phyloP scores from a whole-genome alignment of 2,888 invertebrate species.

The Dryadula phaetusa region DNA sequence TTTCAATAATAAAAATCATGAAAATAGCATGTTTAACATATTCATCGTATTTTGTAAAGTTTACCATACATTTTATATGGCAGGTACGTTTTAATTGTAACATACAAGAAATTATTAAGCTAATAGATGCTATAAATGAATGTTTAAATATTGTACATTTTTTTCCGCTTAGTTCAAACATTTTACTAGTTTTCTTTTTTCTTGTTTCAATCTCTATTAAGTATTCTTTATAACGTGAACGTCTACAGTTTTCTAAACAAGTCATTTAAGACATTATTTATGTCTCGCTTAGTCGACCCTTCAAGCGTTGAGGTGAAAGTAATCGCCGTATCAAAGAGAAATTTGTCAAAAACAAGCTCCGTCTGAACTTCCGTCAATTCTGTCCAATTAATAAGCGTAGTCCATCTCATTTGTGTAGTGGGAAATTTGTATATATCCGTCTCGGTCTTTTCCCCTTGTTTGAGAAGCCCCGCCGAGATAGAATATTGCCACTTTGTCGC shows the following conservation, averaged over 20 bases:
- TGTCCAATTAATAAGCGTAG: conserved; percentile 80
- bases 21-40: too few relatives aligned
- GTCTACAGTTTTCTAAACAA: conserved; percentile 48
- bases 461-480: conserved; percentile 81
- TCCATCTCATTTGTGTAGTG: conserved; percentile 56
- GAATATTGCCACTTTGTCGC: conserved; percentile 84
- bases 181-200: too few relatives aligned
- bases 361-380: conserved; percentile 82
- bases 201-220: conserved; percentile 27
- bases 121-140: too few relatives aligned
- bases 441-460: conserved; percentile 75
- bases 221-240: conserved; percentile 38
- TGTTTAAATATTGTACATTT: too few relatives aligned
- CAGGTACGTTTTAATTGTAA: too few relatives aligned
- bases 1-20: too few relatives aligned
- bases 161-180: too few relatives aligned
- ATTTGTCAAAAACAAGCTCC: conserved; percentile 83
- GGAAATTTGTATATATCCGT: conserved; percentile 50
- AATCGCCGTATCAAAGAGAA: conserved; percentile 83
- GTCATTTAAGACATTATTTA: conserved; percentile 59
- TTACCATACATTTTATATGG: too few relatives aligned
- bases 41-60: too few relatives aligned
- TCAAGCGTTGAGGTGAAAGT: conserved; percentile 78
- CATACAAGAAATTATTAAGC: too few relatives aligned
- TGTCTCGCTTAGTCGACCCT: conserved; percentile 66